Evolutionary conservation across 2,113 vertebrate genomes (phyloP).

Genomic region (Platycercus adscitus): DNA sequence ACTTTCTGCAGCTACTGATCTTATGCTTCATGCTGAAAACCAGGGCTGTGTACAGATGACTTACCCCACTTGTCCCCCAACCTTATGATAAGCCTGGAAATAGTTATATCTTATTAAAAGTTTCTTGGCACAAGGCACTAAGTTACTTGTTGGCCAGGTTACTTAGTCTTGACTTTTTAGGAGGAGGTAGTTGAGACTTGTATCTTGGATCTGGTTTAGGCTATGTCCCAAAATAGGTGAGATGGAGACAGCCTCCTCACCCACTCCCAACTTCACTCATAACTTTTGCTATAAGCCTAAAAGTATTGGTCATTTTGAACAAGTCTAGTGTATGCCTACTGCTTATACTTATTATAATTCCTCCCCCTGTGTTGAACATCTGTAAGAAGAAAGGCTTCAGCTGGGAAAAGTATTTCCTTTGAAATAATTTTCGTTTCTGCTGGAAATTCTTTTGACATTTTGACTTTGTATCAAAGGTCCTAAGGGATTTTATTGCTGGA

Average conservation of each 20-base stretch:
- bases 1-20: background rate
- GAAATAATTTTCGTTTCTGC: background rate
- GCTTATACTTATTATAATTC: background rate
- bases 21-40: background rate
- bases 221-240: background rate
- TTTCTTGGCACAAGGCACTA: background rate
- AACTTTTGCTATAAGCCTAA: background rate
- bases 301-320: background rate
- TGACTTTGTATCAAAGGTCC: background rate
- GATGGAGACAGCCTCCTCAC: background rate
- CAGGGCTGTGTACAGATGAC: background rate
- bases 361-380: background rate
- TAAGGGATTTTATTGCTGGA: background rate
- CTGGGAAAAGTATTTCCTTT: background rate
- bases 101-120: background rate
- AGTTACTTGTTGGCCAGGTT: background rate
- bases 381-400: background rate
- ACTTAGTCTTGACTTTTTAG: background rate
- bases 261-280: background rate
- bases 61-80: background rate
- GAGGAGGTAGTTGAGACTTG: background rate
- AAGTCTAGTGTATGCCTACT: background rate
- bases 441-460: background rate
- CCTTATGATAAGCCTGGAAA: background rate
- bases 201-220: background rate